Evolutionary conservation across 2,888 invertebrate species (phyloP).

Genomic region (Drosophila cracens): DNA sequence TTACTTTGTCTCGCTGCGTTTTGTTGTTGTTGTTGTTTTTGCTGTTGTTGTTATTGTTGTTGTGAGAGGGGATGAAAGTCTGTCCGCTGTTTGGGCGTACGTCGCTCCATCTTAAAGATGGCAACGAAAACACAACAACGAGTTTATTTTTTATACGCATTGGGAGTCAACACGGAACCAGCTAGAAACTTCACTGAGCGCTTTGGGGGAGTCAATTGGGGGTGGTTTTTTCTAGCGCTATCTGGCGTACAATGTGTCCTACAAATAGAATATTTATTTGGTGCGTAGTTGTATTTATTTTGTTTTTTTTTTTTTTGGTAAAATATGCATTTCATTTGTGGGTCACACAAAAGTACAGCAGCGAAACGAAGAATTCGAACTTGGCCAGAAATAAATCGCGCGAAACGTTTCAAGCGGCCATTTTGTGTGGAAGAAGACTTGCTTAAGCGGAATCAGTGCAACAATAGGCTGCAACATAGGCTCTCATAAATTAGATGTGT

Average conservation of each 20-base stretch:
- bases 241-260: slow-evolving; percentile 29
- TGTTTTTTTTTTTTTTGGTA: slow-evolving; percentile 9
- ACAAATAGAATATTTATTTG: slow-evolving; percentile 39
- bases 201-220: slow-evolving; percentile 30
- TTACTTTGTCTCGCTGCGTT: slow-evolving; percentile 24
- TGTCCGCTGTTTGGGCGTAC: slow-evolving; percentile 59
- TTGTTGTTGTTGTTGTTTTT: slow-evolving; percentile 4
- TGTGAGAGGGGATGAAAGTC: slow-evolving; percentile 71
- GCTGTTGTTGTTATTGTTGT: slow-evolving; percentile 30
- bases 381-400: slow-evolving; percentile 35
- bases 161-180: slow-evolving; percentile 33
- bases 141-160: slow-evolving; percentile 42
- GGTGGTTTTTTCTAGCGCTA: slow-evolving; percentile 59
- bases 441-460: slow-evolving; percentile 34
- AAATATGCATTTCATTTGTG: slow-evolving; percentile 23
- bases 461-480: slow-evolving; percentile 8
- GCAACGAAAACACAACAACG: slow-evolving; percentile 64
- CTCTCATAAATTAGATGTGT: slow-evolving; percentile 46
- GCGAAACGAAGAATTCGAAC: not conserved
- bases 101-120: slow-evolving; percentile 70
- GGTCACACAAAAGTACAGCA: slow-evolving; percentile 60
- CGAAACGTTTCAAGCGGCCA: slow-evolving; percentile 34
- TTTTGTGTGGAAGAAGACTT: slow-evolving; percentile 32
- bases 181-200: slow-evolving; percentile 23
- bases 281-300: slow-evolving; percentile 35